Conservation (phyloP, 2,888 invertebrate genomes). For the Leptinotarsa peninsularis region DNA sequence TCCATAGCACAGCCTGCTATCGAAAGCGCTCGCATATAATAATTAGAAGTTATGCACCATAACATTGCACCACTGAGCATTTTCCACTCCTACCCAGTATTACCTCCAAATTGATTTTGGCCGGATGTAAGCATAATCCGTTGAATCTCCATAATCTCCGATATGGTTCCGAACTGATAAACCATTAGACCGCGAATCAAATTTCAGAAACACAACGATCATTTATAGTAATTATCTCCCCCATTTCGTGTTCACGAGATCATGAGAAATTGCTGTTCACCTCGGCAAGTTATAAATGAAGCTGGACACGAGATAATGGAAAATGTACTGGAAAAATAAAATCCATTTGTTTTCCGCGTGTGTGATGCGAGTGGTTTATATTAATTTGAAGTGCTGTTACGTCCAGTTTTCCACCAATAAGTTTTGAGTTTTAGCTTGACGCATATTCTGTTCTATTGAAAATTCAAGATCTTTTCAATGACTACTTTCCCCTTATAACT, state of each 20-base stretch:
- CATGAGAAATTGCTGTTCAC: conserved; percentile 36
- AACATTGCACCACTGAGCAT: too few species aligned
- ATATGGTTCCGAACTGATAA: background rate
- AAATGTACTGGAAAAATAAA: conserved; percentile 40
- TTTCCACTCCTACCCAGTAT: too few species aligned
- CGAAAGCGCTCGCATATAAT: too few species aligned
- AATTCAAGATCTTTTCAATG: too few species aligned
- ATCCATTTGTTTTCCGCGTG: conserved; percentile 40
- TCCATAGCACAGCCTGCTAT: too few species aligned
- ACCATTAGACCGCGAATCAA: conserved; percentile 4
- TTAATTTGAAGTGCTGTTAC: conserved; percentile 27
- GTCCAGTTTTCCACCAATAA: background rate
- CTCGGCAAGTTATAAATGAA: conserved; percentile 39
- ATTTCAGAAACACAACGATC: conserved; percentile 16
- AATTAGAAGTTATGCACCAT: too few species aligned
- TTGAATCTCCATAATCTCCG: background rate
- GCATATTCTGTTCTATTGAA: too few species aligned
- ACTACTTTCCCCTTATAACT: too few species aligned
- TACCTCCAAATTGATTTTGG: too few species aligned
- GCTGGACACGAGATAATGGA: conserved; percentile 41
- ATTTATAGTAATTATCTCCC: conserved; percentile 11
- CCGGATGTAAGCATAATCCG: background rate
- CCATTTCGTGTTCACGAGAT: conserved; percentile 27
- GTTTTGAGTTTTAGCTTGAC: background rate
- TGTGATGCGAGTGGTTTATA: conserved; percentile 30